Evolutionary conservation across 2,797 vertebrate genomes (phyloP).

Genomic region (Setipinna tenuifilis): DNA sequence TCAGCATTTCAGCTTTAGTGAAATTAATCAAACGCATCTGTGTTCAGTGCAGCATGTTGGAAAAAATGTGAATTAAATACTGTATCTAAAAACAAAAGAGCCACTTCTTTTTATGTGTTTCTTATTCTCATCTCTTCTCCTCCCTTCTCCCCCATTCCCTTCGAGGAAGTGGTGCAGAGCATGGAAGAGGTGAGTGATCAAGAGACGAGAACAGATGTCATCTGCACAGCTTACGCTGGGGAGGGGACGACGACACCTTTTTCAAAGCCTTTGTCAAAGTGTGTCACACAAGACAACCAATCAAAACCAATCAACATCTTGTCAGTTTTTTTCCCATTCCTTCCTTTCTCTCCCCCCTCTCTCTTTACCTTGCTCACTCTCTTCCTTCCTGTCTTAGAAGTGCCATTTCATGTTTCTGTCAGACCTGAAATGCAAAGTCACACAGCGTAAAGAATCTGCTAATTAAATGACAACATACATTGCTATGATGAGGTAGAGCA

Average conservation of each 20-base stretch:
- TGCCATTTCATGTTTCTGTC: not conserved
- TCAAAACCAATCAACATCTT: not conserved
- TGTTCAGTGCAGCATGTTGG: not conserved
- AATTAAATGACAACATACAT: conserved; percentile 17
- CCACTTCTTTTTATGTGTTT: not conserved
- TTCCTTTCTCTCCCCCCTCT: not conserved
- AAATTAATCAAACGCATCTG: no score
- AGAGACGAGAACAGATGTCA: not conserved
- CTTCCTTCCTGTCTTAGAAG: not conserved
- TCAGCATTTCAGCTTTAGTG: not conserved
- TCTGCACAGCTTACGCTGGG: not conserved
- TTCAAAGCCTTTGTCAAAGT: not conserved
- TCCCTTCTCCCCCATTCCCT: not conserved
- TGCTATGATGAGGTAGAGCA: not conserved
- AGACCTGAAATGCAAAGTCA: not conserved
- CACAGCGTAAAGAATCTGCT: not conserved
- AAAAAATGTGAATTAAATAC: not conserved
- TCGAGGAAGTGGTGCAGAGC: not conserved
- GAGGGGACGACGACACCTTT: not conserved
- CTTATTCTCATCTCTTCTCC: not conserved
- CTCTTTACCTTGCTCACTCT: not conserved
- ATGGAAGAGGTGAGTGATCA: not conserved
- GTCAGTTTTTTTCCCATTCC: not conserved
- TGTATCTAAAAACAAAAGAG: not conserved
- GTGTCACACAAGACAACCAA: not conserved